phyloP scores from a whole-genome alignment of 2,113 vertebrate genomes.

The Boleophthalmus pectinirostris region DNA sequence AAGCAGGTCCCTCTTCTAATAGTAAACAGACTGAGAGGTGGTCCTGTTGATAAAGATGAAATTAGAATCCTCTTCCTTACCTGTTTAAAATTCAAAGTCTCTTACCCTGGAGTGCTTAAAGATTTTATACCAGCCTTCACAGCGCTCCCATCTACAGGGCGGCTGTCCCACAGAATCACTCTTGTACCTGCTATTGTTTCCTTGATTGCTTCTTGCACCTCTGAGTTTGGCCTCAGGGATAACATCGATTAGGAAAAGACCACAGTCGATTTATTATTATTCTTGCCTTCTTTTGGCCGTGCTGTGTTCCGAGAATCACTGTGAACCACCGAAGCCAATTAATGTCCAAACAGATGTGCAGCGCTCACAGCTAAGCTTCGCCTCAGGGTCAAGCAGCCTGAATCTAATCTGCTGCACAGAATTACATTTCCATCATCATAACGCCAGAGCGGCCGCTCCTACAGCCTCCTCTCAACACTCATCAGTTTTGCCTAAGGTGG shows the following conservation, averaged over 20 bases:
- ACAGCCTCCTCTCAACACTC: background rate
- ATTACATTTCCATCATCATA: conserved; percentile 70
- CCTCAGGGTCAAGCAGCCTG: conserved; percentile 63
- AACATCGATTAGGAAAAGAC: conserved; percentile 70
- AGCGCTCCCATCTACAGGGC: conserved; percentile 20
- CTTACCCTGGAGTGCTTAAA: conserved; percentile 3
- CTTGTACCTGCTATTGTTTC: conserved; percentile 57
- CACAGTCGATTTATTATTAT: conserved; percentile 56
- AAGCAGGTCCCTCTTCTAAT: background rate
- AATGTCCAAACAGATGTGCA: conserved; percentile 73
- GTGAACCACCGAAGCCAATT: conserved; percentile 70
- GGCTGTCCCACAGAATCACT: conserved; percentile 45
- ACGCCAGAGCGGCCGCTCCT: conserved; percentile 44
- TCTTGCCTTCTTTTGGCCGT: conserved; percentile 14
- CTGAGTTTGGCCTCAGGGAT: conserved; percentile 64
- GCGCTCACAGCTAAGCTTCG: conserved; percentile 54
- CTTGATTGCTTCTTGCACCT: conserved; percentile 65
- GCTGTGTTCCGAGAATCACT: conserved; percentile 41
- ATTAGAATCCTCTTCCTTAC: background rate
- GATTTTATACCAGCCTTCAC: background rate
- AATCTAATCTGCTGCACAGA: conserved; percentile 72
- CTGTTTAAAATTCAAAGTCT: background rate
- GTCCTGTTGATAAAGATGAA: background rate
- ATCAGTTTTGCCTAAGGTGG: background rate
- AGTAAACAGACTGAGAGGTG: background rate